Conservation (phyloP, 1,140 invertebrate species). For the Aphelinus atriplicis region DNA sequence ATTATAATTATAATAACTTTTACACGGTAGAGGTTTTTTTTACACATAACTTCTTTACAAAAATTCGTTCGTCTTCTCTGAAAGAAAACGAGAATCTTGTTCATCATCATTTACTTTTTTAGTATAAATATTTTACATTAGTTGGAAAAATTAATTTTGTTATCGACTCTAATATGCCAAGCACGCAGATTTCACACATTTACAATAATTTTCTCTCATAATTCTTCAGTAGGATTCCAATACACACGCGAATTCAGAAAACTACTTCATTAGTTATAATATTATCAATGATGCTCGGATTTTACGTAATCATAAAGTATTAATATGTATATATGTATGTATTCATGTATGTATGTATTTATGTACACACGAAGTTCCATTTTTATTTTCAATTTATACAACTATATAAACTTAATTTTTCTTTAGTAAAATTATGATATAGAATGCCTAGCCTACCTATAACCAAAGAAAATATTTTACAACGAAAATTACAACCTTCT, state of each 20-base stretch:
- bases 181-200: conserved; percentile 20
- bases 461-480: conserved; percentile 64
- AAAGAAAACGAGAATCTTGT: conserved; percentile 32
- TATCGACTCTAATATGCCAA: conserved; percentile 26
- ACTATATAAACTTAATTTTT: conserved; percentile 62
- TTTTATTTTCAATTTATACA: conserved; percentile 61
- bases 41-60: not conserved
- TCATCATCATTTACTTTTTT: conserved; percentile 20
- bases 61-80: conserved; percentile 7
- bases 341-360: conserved; percentile 50
- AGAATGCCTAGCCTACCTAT: conserved; percentile 61
- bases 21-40: conserved; percentile 16
- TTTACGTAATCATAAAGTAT: conserved; percentile 59
- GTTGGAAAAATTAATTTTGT: conserved; percentile 21
- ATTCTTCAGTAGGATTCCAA: conserved; percentile 21
- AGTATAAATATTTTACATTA: conserved; percentile 31
- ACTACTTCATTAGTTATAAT: conserved; percentile 59
- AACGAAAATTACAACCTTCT: conserved; percentile 63
- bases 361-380: conserved; percentile 63
- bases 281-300: conserved; percentile 54
- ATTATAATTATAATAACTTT: conserved; percentile 24
- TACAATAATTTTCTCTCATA: conserved; percentile 33
- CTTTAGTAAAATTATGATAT: conserved; percentile 65
- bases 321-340: conserved; percentile 51
- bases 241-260: conserved; percentile 44